Evolutionary conservation across 2,797 vertebrate genomes (phyloP).

Genomic region (Chaenodraco wilsoni): DNA sequence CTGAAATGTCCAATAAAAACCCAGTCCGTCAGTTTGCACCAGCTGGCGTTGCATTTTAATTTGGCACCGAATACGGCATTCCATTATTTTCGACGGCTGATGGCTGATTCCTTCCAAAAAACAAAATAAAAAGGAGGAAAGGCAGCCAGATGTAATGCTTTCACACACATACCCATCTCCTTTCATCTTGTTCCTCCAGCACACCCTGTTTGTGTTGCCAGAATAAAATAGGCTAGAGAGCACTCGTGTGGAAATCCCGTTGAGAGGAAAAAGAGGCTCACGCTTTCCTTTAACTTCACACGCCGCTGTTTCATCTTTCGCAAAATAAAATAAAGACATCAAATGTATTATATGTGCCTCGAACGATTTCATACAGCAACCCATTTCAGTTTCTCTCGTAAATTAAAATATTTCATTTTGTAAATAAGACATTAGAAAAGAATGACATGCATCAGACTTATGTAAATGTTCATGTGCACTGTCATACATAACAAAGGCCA

Average conservation of each 20-base stretch:
- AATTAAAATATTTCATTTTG: slow-evolving; percentile 22
- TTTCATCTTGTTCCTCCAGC: slow-evolving; percentile 63
- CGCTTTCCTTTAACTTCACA: slow-evolving; percentile 46
- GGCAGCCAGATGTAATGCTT: slow-evolving; percentile 63
- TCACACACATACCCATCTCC: slow-evolving; percentile 46
- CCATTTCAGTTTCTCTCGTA: slow-evolving; percentile 6
- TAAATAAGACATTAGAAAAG: slow-evolving; percentile 7
- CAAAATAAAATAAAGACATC: slow-evolving; percentile 33
- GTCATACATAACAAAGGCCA: slow-evolving; percentile 3
- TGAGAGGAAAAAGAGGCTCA: slow-evolving; percentile 36
- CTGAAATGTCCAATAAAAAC: slow-evolving; percentile 34
- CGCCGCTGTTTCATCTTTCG: slow-evolving; percentile 29
- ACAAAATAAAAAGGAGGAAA: slow-evolving; percentile 29
- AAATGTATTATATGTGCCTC: slow-evolving; percentile 19
- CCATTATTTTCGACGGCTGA: slow-evolving; percentile 62
- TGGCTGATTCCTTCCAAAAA: slow-evolving; percentile 54
- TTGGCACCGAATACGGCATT: slow-evolving; percentile 55
- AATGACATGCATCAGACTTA: slow-evolving; percentile 1
- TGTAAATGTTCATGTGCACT: slow-evolving; percentile 2
- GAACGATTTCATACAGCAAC: not conserved
- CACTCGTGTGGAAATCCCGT: slow-evolving; percentile 57
- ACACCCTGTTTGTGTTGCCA: slow-evolving; percentile 62
- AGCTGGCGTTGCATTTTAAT: slow-evolving; percentile 67
- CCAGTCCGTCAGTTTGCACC: slow-evolving; percentile 52
- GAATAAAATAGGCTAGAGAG: slow-evolving; percentile 56